Conservation (phyloP, 1,140 invertebrate species). For the Lanistes nyassanus region DNA sequence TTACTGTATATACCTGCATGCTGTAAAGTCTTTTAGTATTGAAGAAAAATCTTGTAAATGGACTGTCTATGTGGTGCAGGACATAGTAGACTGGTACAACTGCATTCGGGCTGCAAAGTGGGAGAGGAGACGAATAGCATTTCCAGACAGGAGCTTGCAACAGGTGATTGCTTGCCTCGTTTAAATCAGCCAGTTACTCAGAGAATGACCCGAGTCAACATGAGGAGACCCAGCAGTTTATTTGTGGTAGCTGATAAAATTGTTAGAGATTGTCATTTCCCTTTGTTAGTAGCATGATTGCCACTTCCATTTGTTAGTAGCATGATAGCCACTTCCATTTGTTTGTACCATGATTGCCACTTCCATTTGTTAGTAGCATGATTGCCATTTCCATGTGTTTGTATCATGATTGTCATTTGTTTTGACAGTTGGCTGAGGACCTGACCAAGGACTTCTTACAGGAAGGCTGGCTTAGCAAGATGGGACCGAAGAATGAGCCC, state of each 20-base stretch:
- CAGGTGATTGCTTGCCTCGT: conserved; percentile 70
- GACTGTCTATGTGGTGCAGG: conserved; percentile 44
- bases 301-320: too few relatives aligned
- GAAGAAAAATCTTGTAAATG: not conserved
- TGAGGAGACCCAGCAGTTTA: too few relatives aligned
- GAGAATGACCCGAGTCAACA: too few relatives aligned
- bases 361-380: not conserved
- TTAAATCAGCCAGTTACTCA: not conserved
- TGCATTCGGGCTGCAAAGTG: conserved; percentile 87
- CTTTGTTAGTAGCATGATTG: too few relatives aligned
- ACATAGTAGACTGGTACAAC: conserved; percentile 88
- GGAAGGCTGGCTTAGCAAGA: conserved; percentile 90
- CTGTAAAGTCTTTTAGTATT: not conserved
- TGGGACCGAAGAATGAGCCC: conserved; percentile 83
- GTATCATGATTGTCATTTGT: not conserved
- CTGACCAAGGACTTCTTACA: conserved; percentile 83
- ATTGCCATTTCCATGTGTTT: too few relatives aligned
- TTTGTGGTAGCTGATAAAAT: too few relatives aligned
- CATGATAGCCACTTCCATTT: too few relatives aligned
- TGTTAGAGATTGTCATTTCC: too few relatives aligned
- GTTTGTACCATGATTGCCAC: not conserved
- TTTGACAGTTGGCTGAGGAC: conserved; percentile 73
- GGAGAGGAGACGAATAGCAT: conserved; percentile 82
- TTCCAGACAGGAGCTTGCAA: conserved; percentile 80
- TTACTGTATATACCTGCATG: too few relatives aligned